phyloP scores from a whole-genome alignment of 2,888 invertebrate species.

The Mactromeris polynyma region DNA sequence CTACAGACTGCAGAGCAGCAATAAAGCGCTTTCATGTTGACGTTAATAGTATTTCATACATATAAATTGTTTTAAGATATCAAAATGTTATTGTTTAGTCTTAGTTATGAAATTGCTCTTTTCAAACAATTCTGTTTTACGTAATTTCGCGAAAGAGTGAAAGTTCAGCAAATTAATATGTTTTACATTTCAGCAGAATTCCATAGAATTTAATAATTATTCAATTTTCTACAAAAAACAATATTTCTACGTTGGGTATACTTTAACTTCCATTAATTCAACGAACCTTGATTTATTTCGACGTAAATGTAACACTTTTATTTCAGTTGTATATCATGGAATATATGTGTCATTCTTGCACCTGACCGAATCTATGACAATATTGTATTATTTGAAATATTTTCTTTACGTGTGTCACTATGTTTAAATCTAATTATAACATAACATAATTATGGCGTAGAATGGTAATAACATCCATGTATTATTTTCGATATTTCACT shows the following conservation, averaged over 20 bases:
- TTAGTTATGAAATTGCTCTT: background rate
- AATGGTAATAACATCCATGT: too few species aligned
- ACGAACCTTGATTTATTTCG: constrained; percentile 1
- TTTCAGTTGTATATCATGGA: too few species aligned
- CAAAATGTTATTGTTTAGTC: background rate
- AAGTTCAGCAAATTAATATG: background rate
- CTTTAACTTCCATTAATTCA: background rate
- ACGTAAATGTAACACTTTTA: background rate
- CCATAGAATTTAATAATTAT: background rate
- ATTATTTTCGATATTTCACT: too few species aligned
- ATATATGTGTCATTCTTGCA: too few species aligned
- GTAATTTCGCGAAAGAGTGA: background rate
- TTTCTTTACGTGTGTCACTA: too few species aligned
- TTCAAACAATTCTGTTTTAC: background rate
- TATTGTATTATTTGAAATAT: too few species aligned
- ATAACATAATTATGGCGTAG: too few species aligned
- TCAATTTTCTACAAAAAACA: background rate
- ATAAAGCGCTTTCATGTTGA: too few species aligned
- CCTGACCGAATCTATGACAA: too few species aligned
- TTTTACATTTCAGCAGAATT: background rate
- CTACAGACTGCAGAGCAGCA: too few species aligned
- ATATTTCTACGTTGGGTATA: background rate
- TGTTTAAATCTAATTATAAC: too few species aligned
- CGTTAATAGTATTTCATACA: background rate
- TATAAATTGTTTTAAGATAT: background rate